Base-by-base conservation (phyloP, 2,888 invertebrate genomes). In the Clivina fossor region DNA sequence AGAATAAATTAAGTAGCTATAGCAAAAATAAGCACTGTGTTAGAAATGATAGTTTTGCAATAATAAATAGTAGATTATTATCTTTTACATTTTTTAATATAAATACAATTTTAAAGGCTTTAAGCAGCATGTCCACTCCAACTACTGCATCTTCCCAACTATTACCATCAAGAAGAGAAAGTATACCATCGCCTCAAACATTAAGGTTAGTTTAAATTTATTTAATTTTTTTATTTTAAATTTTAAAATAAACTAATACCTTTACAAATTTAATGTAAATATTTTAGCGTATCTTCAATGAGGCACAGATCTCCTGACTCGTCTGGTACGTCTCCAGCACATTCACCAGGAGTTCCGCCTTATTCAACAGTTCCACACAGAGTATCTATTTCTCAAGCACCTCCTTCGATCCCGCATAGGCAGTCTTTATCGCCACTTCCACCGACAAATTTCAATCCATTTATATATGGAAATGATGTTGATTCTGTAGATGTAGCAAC, bases 401-500 rank as follows among this genome's bases (percentile, higher is more conserved):
- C 71, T 8, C 67, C 74, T 15, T 77, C 78, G 0, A 67, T 75
- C 0, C 77, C 80, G 16, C 76, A 76, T 30, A 71, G 77, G 8
- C 73, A 76, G 26, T 74, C 77, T 51, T 76, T 78, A 9, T 75
- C 80, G 5, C 81, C 81, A 65, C 80, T 81, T 4, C 81, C 82
- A 63, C 71, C 75, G 1, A 68, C 70, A 2, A 64, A 76, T 2
- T 76, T 84, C 67, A 95, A 94, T 76, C 93, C 93, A 0, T 89
- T 95, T 67, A 92, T 96, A 63, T 93, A 88, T 70, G 93, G 92
- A 33, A 90, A 87, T 68, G 94, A 99, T 72, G 93, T 97, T 0
- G 99, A 99, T 73, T 95, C 96, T 0, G 98, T 99, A 0, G 99
- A 99, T 74, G 88, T 99, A 15, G 98, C 99, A 5, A 97, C 96